Base-by-base conservation (phyloP, 2,113 vertebrate species). In the Oriolus oriolus region DNA sequence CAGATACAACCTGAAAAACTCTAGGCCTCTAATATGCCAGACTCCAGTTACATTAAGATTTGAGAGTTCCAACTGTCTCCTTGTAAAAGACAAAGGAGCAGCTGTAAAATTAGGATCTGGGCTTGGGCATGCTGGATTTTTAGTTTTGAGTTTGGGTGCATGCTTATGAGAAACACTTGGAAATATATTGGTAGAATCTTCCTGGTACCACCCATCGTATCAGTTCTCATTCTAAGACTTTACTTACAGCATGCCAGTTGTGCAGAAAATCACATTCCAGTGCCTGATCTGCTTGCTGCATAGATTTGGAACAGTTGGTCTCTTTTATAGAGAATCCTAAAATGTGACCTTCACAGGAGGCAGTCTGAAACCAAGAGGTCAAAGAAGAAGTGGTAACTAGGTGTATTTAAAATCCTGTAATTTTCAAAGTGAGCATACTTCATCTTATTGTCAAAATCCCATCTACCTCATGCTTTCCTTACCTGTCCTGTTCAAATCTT, bases 241-340 rank as follows among this genome's bases (percentile, higher is more conserved):
- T 80, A 95, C 95, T 97, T 95, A 97, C 96, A 65, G 89, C 39
- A 0, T 94, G 50, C 82, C 76, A 80, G 47, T 87, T 74, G 39
- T 91, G 65, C 42, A 93, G 93, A 89, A 96, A 95, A 80, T 96
- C 87, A 78, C 96, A 97, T 50, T 94, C 85, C 59, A 76, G 1
- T 57, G 31, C 41, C 30, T 84, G 63, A n/a, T 87, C 47, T 85
- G 20, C 30, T 85, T 76, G 18, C 50, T 68, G 31, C 56, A 14
- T 4, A 5, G 59, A 41, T 85, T 83, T 94, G 47, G 94, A 90
- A 11, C 95, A 95, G 39, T 74, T 92, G 49, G 88, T 92, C 91
- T 97, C 95, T 56, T 84, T 97, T 92, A 97, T 87, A 60, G 86
- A 94, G 85, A 97, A 97, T 93, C 66, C 91, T 63, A 97, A 47